Evolutionary conservation across 2,113 vertebrate genomes (phyloP).

Genomic region (Suricata suricatta): DNA sequence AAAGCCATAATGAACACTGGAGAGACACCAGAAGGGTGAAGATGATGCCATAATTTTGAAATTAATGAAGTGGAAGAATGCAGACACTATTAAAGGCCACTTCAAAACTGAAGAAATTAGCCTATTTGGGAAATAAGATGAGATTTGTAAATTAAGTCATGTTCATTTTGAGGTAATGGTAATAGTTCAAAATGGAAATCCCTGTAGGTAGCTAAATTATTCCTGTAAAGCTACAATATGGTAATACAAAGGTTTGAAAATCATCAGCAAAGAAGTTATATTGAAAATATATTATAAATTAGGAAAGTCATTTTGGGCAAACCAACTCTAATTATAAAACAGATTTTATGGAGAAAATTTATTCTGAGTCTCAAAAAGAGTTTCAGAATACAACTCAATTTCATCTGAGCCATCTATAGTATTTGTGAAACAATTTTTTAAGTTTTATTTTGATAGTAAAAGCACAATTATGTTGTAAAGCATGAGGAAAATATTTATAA

Average conservation of each 20-base stretch:
- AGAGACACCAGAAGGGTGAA: background rate
- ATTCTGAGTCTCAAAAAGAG: background rate
- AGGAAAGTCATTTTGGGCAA: background rate
- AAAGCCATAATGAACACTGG: background rate
- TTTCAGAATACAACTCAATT: background rate
- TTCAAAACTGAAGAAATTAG: background rate
- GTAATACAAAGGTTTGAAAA: background rate
- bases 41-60: background rate
- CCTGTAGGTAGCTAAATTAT: background rate
- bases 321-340: background rate
- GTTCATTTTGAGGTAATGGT: background rate
- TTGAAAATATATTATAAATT: background rate
- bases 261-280: background rate
- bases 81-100: background rate
- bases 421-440: background rate
- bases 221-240: background rate
- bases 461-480: background rate
- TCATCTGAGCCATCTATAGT: background rate
- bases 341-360: background rate
- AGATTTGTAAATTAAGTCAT: background rate
- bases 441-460: background rate
- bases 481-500: background rate
- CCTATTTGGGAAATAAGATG: background rate
- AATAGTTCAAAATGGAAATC: background rate
- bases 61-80: background rate